phyloP scores from a whole-genome alignment of 2,113 vertebrate species.

The Sorex fumeus region DNA sequence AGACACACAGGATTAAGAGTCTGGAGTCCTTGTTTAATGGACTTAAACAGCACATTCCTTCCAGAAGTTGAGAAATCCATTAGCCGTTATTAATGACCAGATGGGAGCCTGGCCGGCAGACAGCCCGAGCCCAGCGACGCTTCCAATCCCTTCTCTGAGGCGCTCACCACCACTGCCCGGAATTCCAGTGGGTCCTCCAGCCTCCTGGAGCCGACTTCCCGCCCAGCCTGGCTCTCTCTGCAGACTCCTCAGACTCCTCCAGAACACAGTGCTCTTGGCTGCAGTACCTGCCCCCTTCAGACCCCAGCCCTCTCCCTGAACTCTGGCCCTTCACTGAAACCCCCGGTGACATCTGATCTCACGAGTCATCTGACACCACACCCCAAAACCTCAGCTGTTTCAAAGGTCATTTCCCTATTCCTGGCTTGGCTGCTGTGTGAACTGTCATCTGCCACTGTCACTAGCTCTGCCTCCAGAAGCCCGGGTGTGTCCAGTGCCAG shows the following conservation, averaged over 20 bases:
- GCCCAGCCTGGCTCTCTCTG: background rate
- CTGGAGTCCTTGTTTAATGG: slow-evolving; percentile 62
- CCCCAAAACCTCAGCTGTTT: slow-evolving; percentile 82
- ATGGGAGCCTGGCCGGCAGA: slow-evolving; percentile 18
- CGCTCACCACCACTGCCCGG: background rate
- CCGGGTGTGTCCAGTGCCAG: slow-evolving; percentile 37
- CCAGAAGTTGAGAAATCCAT: slow-evolving; percentile 73
- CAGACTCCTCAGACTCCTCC: background rate
- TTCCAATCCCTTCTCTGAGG: slow-evolving; percentile 69
- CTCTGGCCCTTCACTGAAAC: slow-evolving; percentile 37
- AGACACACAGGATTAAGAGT: slow-evolving; percentile 23
- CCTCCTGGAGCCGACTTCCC: slow-evolving; percentile 16
- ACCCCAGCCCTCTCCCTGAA: slow-evolving; percentile 1
- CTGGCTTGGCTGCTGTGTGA: slow-evolving; percentile 78
- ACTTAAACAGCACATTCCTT: slow-evolving; percentile 79
- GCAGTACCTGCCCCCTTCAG: background rate
- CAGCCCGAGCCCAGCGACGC: slow-evolving; percentile 64
- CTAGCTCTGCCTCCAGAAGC: slow-evolving; percentile 67
- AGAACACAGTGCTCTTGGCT: background rate
- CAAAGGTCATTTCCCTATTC: slow-evolving; percentile 85
- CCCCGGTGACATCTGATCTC: slow-evolving; percentile 74
- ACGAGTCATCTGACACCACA: slow-evolving; percentile 68
- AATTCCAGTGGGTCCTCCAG: slow-evolving; percentile 26
- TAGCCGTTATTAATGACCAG: slow-evolving; percentile 73
- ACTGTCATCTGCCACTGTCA: slow-evolving; percentile 79